Percentiles rank a stretch among this genome's conserved stretches.
phyloP scores from a whole-genome alignment of 2,797 vertebrate species.

The Balearica regulorum region DNA sequence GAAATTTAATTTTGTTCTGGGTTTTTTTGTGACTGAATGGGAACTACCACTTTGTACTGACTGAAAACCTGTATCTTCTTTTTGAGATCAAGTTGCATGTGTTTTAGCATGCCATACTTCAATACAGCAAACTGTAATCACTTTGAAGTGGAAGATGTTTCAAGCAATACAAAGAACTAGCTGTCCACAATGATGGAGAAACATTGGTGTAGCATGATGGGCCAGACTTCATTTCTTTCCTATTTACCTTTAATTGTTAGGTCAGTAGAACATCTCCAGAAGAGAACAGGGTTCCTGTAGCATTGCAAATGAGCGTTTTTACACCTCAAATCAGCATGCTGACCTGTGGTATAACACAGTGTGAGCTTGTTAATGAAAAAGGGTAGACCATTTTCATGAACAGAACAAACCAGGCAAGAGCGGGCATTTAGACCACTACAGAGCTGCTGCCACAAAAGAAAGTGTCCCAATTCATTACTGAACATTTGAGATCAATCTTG shows the following conservation, averaged over 20 bases:
- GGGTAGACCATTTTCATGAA: neutral
- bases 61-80: neutral
- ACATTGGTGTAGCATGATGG: neutral
- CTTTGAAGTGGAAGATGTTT: neutral
- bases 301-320: neutral
- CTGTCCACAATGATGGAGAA: neutral
- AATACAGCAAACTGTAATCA: neutral
- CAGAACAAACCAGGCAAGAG: neutral
- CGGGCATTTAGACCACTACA: neutral
- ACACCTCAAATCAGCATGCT: neutral
- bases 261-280: neutral
- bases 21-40: neutral
- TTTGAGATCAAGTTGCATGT: neutral
- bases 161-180: neutral
- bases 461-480: neutral
- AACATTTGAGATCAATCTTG: neutral
- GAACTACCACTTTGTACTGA: neutral
- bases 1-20: neutral
- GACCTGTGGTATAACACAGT: neutral
- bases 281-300: neutral
- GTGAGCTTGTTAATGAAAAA: neutral
- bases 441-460: neutral
- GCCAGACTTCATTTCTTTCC: neutral
- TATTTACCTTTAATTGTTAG: neutral
- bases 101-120: neutral